Percentiles rank a stretch among this genome's conserved stretches.
phyloP scores from a whole-genome alignment of 2,888 invertebrate genomes.

The Cremastobaeus sp. region DNA sequence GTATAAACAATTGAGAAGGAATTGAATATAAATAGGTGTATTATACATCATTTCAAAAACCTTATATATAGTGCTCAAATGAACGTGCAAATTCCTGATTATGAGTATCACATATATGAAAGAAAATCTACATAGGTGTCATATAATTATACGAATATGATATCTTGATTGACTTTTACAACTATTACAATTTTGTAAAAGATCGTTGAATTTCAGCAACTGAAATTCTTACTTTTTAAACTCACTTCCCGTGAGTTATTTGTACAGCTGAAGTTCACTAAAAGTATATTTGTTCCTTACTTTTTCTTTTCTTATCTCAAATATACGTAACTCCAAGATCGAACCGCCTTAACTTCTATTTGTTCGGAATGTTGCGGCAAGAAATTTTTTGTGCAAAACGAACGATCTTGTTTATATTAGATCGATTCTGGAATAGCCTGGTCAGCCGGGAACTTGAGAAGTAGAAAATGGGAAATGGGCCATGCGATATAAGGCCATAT shows the following conservation, averaged over 20 bases:
- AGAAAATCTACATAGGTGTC: no score
- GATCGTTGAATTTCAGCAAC: slow-evolving; percentile 40
- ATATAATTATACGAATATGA: no score
- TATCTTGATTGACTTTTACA: no score
- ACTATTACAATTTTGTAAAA: no score
- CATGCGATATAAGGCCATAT: slow-evolving; percentile 58
- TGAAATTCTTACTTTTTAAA: slow-evolving; percentile 32
- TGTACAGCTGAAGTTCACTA: slow-evolving; percentile 52
- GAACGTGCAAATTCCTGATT: no score
- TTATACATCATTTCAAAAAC: no score
- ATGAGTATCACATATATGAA: no score
- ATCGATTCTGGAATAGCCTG: slow-evolving; percentile 51
- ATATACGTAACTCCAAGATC: slow-evolving; percentile 49
- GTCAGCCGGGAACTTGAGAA: slow-evolving; percentile 51
- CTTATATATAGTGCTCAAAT: no score
- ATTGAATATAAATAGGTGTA: no score
- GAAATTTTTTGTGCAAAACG: slow-evolving; percentile 34
- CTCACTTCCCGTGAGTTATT: slow-evolving; percentile 44
- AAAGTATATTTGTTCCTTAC: slow-evolving; percentile 43
- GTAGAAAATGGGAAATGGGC: slow-evolving; percentile 54
- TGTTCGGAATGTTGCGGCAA: slow-evolving; percentile 48
- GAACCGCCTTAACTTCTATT: slow-evolving; percentile 51
- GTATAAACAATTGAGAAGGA: no score
- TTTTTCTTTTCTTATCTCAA: slow-evolving; percentile 37
- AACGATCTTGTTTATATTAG: slow-evolving; percentile 54